Percentiles rank a stretch among this genome's conserved stretches.
Evolutionary conservation across 1,140 invertebrate species (phyloP).

Genomic region (Ostrea edulis): DNA sequence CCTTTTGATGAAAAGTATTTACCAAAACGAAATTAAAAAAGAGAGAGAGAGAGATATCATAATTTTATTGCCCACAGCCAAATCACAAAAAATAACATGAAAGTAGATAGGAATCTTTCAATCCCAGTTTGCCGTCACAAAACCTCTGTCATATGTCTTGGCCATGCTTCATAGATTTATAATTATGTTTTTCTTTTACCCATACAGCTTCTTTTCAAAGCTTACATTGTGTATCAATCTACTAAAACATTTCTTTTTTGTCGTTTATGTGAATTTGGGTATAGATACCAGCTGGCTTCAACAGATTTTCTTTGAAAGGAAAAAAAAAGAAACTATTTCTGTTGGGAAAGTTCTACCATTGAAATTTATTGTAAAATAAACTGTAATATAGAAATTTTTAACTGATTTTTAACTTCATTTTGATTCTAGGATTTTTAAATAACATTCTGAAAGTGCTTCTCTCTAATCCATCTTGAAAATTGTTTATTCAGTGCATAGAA

Average conservation of each 20-base stretch:
- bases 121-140: conserved; percentile 10
- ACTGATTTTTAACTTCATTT: too few relatives aligned
- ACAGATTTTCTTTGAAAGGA: conserved; percentile 6
- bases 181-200: conserved; percentile 25
- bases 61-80: conserved; percentile 32
- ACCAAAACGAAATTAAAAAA: conserved; percentile 1
- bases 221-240: conserved; percentile 29
- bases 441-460: too few relatives aligned
- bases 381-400: too few relatives aligned
- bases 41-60: neutral
- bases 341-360: neutral
- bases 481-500: too few relatives aligned
- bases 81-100: conserved; percentile 28
- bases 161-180: conserved; percentile 32
- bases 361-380: neutral
- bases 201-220: conserved; percentile 35
- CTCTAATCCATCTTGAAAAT: too few relatives aligned
- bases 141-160: neutral
- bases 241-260: conserved; percentile 21
- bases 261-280: conserved; percentile 25
- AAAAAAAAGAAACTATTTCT: neutral
- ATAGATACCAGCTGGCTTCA: neutral
- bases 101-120: conserved; percentile 17
- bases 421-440: too few relatives aligned
- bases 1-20: conserved; percentile 37